Conservation (phyloP, 2,888 invertebrate species). For the Tiphia femorata region DNA sequence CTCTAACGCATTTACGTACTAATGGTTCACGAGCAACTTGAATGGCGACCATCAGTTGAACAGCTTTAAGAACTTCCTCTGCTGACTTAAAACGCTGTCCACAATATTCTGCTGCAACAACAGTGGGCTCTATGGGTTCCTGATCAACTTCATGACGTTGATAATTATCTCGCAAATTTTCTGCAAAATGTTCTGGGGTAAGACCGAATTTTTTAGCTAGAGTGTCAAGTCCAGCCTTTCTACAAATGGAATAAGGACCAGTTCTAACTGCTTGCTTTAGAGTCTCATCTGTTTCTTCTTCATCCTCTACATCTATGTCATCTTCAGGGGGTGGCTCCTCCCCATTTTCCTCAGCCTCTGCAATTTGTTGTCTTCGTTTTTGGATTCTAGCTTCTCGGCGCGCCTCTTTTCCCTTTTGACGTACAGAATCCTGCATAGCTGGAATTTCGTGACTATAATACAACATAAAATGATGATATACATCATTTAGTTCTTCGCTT, state of each 20-base stretch:
- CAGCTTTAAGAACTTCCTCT: conserved; percentile 90
- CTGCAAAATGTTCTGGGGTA: conserved; percentile 94
- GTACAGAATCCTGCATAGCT: conserved; percentile 83
- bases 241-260: conserved; percentile 90
- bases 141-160: conserved; percentile 96
- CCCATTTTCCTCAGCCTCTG: conserved; percentile 76
- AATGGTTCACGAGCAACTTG: conserved; percentile 94
- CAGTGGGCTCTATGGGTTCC: conserved; percentile 84
- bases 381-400: conserved; percentile 72
- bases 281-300: conserved; percentile 72
- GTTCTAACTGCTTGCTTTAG: conserved; percentile 89
- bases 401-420: conserved; percentile 77
- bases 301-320: conserved; percentile 71
- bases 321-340: conserved; percentile 75
- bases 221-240: conserved; percentile 85
- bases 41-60: conserved; percentile 93
- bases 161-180: conserved; percentile 96
- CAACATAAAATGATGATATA: conserved; percentile 92
- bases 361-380: conserved; percentile 69
- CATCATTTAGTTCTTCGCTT: conserved; percentile 92
- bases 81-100: conserved; percentile 69
- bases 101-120: conserved; percentile 83
- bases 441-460: conserved; percentile 91
- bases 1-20: conserved; percentile 86
- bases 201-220: conserved; percentile 93